Evolutionary conservation across 2,888 invertebrate species (phyloP).

Genomic region (Scaptomyza parva): DNA sequence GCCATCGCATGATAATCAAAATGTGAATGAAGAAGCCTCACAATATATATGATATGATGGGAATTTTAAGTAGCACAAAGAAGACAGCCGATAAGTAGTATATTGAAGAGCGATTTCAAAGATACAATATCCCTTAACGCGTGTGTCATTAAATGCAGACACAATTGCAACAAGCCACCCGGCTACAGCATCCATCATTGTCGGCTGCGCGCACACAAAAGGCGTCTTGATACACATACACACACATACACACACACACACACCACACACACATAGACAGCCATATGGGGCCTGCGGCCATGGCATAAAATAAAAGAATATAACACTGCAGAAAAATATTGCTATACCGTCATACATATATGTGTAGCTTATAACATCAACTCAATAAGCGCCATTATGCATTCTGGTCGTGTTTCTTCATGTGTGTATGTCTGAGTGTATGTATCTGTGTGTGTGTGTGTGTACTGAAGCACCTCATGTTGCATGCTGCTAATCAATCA

Average conservation of each 20-base stretch:
- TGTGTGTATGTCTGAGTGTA: too few species aligned
- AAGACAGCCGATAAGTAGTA: conserved; percentile 25
- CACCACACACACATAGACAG: neutral
- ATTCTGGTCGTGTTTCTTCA: conserved; percentile 58
- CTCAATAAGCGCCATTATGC: conserved; percentile 68
- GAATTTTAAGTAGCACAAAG: conserved; percentile 6
- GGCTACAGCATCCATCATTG: conserved; percentile 33
- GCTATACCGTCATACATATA: conserved; percentile 14
- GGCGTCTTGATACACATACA: conserved; percentile 4
- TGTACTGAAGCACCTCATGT: conserved; percentile 72
- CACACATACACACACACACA: conserved; percentile 1
- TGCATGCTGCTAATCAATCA: conserved; percentile 81
- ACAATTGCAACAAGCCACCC: conserved; percentile 39
- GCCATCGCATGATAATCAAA: conserved; percentile 2
- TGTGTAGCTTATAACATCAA: conserved; percentile 32
- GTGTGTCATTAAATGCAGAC: conserved; percentile 45
- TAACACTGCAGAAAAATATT: conserved; percentile 23
- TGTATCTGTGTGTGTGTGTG: too few species aligned
- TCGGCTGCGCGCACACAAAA: conserved; percentile 13
- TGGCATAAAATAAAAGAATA: conserved; percentile 63
- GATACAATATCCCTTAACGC: conserved; percentile 36
- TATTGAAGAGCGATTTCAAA: conserved; percentile 55
- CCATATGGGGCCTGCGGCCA: conserved; percentile 37
- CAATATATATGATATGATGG: conserved; percentile 17
- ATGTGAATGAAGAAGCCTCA: conserved; percentile 5